Base-by-base conservation (phyloP, 1,140 invertebrate species). In the Drosophila virilis region DNA sequence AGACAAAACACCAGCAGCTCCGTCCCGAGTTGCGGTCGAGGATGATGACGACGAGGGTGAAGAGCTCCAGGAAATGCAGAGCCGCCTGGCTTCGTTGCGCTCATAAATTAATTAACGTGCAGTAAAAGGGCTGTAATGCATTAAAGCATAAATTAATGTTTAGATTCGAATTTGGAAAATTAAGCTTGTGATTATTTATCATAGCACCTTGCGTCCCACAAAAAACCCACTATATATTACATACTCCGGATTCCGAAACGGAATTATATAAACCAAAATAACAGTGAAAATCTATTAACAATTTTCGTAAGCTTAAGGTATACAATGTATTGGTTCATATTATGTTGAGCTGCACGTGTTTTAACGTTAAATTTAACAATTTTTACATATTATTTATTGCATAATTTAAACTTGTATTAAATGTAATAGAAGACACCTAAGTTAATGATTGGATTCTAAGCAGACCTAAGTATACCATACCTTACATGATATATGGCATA, bases 51-150 rank as follows among this genome's bases (percentile, higher is more conserved):
- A 86, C 35, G 93, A 93, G 6, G 93, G 94, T 9, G 93, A 93
- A 13, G 93, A 93, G 8, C 92, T 93, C 10, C 93, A 94, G 2
- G 94, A 94, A 1, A 94, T 88, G 94, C 7, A 92, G 15, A 93
- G 28, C 90, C 93, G 40, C 79, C 92, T 46, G 91, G 94, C 82
- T 12, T 85, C 82, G 13, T 46, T 85, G 48, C 75, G 82, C 35
- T 85, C 82, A 13, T 85, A 85, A 68, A 50, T 28, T 91, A 92
- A 10, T 55, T 70, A 17, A 17, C 2, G 22, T 50, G 92, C 93
- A 32, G 66, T 40, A 43, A 38, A 43, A 17, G 42, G 15, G 45
- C 57, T 10, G 38, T 12, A 35, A n/a, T n/a, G n/a, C n/a, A n/a
- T n/a, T n/a, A n/a, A n/a, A n/a, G n/a, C 42, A 52, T n/a, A 22